Evolutionary conservation across 2,113 vertebrate genomes (phyloP).

Genomic region (Coptodon rendalli): DNA sequence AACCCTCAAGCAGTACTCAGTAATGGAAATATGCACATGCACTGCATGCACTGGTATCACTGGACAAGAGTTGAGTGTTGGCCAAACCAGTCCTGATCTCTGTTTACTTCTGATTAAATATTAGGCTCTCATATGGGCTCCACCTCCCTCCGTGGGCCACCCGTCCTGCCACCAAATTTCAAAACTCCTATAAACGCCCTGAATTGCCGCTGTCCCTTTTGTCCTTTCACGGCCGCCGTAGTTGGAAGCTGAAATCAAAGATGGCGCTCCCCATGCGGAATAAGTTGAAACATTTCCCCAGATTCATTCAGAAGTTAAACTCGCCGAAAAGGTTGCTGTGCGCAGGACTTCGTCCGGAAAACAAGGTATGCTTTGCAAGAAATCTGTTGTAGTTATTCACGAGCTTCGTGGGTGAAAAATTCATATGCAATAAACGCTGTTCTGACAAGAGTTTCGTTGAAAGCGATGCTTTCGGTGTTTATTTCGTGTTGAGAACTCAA

Average conservation of each 20-base stretch:
- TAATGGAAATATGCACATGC: background rate
- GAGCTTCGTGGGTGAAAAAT: background rate
- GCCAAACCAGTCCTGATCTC: background rate
- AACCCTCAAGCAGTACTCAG: background rate
- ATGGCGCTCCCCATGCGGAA: constrained; percentile 65
- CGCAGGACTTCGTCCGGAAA: background rate
- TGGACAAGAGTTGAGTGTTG: background rate
- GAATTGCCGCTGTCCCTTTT: background rate
- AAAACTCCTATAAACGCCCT: background rate
- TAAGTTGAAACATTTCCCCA: constrained; percentile 6
- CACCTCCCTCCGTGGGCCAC: background rate
- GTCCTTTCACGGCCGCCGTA: constrained; percentile 51
- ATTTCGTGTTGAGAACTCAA: background rate
- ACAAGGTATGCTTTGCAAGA: constrained; percentile 22
- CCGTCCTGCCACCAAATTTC: background rate
- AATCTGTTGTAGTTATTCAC: background rate
- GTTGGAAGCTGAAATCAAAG: constrained; percentile 27
- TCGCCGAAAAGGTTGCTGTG: background rate
- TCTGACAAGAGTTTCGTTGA: background rate
- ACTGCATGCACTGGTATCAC: background rate
- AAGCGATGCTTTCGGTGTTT: background rate
- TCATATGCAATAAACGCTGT: background rate
- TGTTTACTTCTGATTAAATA: background rate
- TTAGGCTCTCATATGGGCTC: background rate
- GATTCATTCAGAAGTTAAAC: constrained; percentile 23